Conservation (phyloP, 2,797 vertebrate species). For the Neopelma chrysocephalum region DNA sequence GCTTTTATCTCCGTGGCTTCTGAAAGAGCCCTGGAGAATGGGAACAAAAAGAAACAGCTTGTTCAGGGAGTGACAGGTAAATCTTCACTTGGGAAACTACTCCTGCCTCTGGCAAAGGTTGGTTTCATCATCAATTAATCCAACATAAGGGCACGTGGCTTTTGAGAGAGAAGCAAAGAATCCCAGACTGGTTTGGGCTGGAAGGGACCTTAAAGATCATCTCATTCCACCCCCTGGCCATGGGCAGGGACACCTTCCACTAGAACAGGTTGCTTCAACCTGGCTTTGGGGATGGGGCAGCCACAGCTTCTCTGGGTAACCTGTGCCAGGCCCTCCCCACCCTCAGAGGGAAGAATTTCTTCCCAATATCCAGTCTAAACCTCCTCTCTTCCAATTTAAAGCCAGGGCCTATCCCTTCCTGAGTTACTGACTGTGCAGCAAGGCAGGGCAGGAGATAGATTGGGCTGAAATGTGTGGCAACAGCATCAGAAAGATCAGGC, state of each 20-base stretch:
- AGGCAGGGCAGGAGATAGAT: too few relatives aligned
- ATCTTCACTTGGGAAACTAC: not conserved
- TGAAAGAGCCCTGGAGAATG: not conserved
- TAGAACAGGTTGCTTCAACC: fast-evolving
- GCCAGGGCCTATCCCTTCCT: too few relatives aligned
- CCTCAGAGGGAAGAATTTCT: too few relatives aligned
- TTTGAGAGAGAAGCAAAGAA: not conserved
- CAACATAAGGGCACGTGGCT: not conserved
- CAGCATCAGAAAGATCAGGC: too few relatives aligned
- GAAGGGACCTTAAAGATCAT: not conserved
- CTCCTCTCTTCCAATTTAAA: too few relatives aligned
- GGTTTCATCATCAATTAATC: not conserved
- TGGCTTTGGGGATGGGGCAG: not conserved
- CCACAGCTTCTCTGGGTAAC: not conserved
- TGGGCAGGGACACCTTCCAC: not conserved
- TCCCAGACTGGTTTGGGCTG: not conserved
- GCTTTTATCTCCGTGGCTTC: slow-evolving; percentile 33
- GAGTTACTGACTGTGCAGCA: too few relatives aligned
- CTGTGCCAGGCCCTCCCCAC: too few relatives aligned
- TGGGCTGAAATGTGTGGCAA: too few relatives aligned
- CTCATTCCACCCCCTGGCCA: not conserved
- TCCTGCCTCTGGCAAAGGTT: not conserved
- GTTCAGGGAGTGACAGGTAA: not conserved
- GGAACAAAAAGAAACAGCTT: not conserved
- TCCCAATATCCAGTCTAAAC: too few relatives aligned